These are phyloP conservation scores for Astyanax mexicanus DNA, from an alignment of 2,797 vertebrate species.

Conservation along the genomic window DNA sequence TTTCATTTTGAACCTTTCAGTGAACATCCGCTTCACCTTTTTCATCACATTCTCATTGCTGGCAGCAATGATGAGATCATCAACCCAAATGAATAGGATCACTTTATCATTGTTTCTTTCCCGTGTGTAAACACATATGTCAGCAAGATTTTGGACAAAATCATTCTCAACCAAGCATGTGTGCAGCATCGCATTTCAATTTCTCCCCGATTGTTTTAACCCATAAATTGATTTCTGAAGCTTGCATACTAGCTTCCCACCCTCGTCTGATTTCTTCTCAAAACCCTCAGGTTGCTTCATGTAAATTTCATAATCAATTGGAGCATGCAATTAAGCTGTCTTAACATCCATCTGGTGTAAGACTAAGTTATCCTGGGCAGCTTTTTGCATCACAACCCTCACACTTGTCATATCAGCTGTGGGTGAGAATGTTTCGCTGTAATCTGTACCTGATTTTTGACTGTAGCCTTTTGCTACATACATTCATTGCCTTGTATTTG, in stretches of 20 bases:
- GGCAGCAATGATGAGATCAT: constrained; percentile 7
- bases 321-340: background rate
- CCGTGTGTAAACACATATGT: constrained; percentile 16
- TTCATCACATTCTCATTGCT: constrained; percentile 1
- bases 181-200: constrained; percentile 3
- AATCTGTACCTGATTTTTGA: background rate
- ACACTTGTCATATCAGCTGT: constrained; percentile 1
- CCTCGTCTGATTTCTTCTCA: background rate
- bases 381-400: background rate
- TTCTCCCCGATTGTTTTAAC: background rate
- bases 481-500: background rate
- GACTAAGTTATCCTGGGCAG: background rate
- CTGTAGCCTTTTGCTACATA: constrained; percentile 6
- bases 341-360: constrained; percentile 7
- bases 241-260: background rate
- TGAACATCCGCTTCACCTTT: constrained; percentile 1
- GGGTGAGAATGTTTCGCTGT: background rate
- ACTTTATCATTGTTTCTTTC: background rate
- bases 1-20: constrained; percentile 34
- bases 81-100: constrained; percentile 9
- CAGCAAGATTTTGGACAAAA: constrained; percentile 6
- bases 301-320: background rate
- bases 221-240: background rate
- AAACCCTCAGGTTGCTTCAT: constrained; percentile 6
- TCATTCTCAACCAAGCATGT: background rate